Conservation (phyloP, 1,140 invertebrate genomes). For the Venturia canescens region DNA sequence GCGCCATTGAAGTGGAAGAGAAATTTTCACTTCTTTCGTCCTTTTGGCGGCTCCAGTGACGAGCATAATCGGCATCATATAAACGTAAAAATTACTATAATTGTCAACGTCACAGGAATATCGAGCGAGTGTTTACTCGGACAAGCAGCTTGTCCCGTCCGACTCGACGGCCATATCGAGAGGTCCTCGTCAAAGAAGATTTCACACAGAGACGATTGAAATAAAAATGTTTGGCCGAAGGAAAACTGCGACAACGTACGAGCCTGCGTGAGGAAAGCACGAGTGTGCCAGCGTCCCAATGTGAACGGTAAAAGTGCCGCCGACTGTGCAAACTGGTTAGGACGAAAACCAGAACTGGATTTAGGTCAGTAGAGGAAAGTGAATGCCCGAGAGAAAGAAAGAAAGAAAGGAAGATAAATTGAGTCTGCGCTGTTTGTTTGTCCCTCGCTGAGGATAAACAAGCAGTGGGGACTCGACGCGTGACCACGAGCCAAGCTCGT, state of each 20-base stretch:
- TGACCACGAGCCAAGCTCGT: too few relatives aligned
- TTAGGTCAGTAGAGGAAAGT: slow-evolving; percentile 65
- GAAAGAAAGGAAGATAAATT: neutral
- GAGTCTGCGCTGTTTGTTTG: too few relatives aligned
- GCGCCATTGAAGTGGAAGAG: too few relatives aligned
- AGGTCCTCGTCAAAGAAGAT: slow-evolving; percentile 30
- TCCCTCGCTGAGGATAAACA: too few relatives aligned
- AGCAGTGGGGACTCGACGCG: too few relatives aligned
- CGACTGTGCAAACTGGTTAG: slow-evolving; percentile 35
- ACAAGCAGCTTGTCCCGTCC: slow-evolving; percentile 32
- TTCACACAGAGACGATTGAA: slow-evolving; percentile 46
- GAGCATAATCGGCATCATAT: too few relatives aligned
- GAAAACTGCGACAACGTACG: slow-evolving; percentile 44
- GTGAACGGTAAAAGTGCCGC: slow-evolving; percentile 55
- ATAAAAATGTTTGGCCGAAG: slow-evolving; percentile 34
- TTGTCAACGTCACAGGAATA: neutral
- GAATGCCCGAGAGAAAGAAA: slow-evolving; percentile 56
- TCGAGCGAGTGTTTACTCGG: neutral
- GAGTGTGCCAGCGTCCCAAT: neutral
- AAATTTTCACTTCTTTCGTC: neutral
- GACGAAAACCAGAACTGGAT: slow-evolving; percentile 57
- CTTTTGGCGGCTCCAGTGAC: neutral
- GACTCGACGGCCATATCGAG: neutral
- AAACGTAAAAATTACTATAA: neutral
- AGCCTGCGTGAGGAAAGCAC: neutral